phyloP scores from a whole-genome alignment of 2,888 invertebrate species.

The Acanthoscelides obtectus region DNA sequence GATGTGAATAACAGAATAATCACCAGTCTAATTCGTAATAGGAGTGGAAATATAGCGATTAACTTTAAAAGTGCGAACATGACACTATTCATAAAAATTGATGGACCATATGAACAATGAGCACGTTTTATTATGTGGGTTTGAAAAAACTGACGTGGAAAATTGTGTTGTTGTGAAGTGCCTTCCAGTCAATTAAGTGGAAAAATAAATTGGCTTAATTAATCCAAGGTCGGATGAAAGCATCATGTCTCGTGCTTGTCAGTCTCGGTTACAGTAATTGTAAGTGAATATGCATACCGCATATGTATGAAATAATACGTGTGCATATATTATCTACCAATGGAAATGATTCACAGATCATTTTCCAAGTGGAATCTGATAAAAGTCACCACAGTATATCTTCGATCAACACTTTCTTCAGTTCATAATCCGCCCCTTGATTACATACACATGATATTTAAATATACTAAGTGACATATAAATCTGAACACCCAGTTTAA shows the following conservation, averaged over 20 bases:
- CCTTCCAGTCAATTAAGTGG: not conserved
- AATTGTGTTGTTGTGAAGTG: not conserved
- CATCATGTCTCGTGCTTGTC: not conserved
- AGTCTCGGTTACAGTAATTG: not conserved
- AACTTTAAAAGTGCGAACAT: not conserved
- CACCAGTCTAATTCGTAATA: not conserved
- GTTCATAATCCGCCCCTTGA: too few species aligned
- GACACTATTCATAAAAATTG: not conserved
- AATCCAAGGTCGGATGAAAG: not conserved
- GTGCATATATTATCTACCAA: too few species aligned
- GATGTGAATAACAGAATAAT: not conserved
- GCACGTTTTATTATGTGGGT: not conserved
- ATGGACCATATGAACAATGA: not conserved
- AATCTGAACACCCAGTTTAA: too few species aligned
- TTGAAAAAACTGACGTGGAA: not conserved
- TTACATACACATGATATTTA: too few species aligned
- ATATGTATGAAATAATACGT: not conserved
- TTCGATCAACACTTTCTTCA: too few species aligned
- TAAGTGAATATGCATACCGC: not conserved
- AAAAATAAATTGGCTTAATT: not conserved
- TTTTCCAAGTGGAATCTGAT: too few species aligned
- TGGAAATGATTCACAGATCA: too few species aligned
- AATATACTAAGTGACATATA: too few species aligned
- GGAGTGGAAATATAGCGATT: not conserved
- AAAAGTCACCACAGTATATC: too few species aligned